Evolutionary conservation across 1,140 invertebrate species (phyloP).

Genomic region (Aplysia californica): DNA sequence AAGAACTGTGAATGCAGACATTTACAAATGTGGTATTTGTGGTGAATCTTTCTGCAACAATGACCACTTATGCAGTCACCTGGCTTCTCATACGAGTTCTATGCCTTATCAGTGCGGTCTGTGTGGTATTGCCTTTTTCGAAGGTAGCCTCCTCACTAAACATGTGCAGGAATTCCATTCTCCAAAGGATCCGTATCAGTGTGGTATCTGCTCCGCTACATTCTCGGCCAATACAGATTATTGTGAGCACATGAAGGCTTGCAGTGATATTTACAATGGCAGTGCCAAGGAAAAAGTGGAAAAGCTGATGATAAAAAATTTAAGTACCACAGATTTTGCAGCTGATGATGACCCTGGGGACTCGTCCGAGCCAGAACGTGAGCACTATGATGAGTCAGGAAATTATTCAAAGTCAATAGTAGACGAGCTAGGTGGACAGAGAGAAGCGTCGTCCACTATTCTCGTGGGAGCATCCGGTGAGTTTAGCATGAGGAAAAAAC

Average conservation of each 20-base stretch:
- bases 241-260: no score
- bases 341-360: background rate
- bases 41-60: background rate
- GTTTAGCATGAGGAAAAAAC: slow-evolving; percentile 12
- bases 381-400: slow-evolving; percentile 2
- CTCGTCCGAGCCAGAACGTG: background rate
- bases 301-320: background rate
- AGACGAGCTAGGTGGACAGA: background rate
- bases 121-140: slow-evolving; percentile 6
- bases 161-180: slow-evolving; percentile 6
- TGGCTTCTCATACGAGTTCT: background rate
- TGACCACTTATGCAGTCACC: background rate
- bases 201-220: slow-evolving; percentile 2
- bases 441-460: background rate
- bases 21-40: slow-evolving; percentile 26
- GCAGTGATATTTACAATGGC: background rate
- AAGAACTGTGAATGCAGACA: background rate
- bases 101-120: slow-evolving; percentile 11
- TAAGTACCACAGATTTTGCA: background rate
- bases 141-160: background rate
- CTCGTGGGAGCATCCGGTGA: background rate
- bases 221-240: slow-evolving; percentile 2
- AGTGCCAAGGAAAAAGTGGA: background rate
- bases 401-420: background rate
- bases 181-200: background rate